Evolutionary conservation across 2,113 vertebrate species (phyloP).

Genomic region (Ellobius talpinus): DNA sequence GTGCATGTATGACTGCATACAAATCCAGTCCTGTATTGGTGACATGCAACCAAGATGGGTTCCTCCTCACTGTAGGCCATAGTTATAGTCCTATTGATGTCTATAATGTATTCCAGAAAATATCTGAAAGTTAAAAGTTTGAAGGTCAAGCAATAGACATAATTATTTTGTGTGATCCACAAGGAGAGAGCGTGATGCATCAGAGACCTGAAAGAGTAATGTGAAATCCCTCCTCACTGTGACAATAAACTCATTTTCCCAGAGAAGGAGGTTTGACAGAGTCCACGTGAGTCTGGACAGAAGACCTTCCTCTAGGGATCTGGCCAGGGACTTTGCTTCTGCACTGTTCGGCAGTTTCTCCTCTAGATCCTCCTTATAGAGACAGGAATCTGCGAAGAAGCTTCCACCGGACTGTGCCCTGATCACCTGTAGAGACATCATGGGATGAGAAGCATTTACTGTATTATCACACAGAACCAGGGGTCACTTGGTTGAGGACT

Average conservation of each 20-base stretch:
- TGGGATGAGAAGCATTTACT: neutral
- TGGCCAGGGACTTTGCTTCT: neutral
- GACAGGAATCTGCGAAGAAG: neutral
- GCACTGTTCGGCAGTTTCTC: fast-evolving
- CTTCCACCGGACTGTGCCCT: too few species aligned
- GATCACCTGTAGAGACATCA: neutral
- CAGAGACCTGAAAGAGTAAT: neutral
- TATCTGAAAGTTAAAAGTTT: neutral
- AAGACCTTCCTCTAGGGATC: neutral
- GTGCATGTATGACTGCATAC: neutral
- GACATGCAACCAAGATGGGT: neutral
- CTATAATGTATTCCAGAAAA: neutral
- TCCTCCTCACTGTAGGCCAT: neutral
- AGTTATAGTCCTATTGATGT: neutral
- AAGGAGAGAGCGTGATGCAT: neutral
- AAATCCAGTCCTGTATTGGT: neutral
- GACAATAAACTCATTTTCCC: neutral
- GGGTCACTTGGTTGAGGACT: neutral
- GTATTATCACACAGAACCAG: neutral
- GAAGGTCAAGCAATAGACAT: neutral
- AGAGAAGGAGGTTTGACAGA: too few species aligned
- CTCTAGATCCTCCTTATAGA: too few species aligned
- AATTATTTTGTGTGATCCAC: neutral
- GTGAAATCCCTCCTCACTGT: neutral
- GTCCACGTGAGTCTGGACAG: neutral